Conservation (phyloP, 1,140 invertebrate species). For the Sminthurinus signatus region DNA sequence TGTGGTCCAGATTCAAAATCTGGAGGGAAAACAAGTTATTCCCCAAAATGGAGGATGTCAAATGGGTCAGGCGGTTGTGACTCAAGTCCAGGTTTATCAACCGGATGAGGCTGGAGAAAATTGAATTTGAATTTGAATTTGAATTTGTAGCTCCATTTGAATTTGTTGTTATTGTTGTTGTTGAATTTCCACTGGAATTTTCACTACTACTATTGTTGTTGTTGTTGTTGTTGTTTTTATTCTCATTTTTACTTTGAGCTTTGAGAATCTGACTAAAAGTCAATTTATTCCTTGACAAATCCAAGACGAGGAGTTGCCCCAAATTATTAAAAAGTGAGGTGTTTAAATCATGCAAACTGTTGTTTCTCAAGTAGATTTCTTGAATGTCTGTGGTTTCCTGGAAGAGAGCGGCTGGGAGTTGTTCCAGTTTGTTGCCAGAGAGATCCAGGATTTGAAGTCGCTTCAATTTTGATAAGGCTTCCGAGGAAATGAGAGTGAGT, state of each 20-base stretch:
- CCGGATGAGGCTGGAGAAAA: conserved; percentile 74
- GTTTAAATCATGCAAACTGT: conserved; percentile 72
- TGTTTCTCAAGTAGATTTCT: conserved; percentile 79
- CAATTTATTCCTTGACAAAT: conserved; percentile 79
- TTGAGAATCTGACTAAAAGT: too few species aligned
- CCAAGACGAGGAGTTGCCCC: conserved; percentile 71
- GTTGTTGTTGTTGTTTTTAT: conserved; percentile 51
- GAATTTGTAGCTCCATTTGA: too few species aligned
- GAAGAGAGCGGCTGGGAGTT: conserved; percentile 73
- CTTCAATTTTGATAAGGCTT: conserved; percentile 67
- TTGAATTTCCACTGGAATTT: too few species aligned
- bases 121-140: conserved; percentile 48
- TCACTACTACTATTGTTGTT: conserved; percentile 47
- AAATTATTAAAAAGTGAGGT: conserved; percentile 73
- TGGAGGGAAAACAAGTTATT: conserved; percentile 77
- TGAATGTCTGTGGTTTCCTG: conserved; percentile 68
- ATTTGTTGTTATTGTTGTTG: too few species aligned
- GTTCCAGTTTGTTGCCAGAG: conserved; percentile 77
- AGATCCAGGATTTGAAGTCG: conserved; percentile 72
- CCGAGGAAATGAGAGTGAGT: conserved; percentile 74
- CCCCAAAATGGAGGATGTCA: too few species aligned
- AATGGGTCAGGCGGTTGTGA: conserved; percentile 72
- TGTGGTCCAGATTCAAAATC: conserved; percentile 71
- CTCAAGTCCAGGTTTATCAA: conserved; percentile 78
- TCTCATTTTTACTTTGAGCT: too few species aligned